Evolutionary conservation across 2,888 invertebrate genomes (phyloP).

Genomic region (Sphinx pinastri): DNA sequence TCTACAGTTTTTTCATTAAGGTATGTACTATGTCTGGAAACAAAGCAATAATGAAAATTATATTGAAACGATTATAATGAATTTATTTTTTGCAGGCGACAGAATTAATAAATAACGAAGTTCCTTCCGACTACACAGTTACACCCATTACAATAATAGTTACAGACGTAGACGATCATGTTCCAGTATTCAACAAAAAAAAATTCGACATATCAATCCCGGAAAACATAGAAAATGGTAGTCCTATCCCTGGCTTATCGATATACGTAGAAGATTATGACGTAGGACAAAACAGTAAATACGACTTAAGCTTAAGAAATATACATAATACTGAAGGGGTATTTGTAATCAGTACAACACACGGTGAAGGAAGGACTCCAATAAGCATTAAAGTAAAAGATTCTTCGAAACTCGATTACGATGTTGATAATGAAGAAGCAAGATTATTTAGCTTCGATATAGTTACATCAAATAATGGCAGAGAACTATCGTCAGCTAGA

Average conservation of each 20-base stretch:
- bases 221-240: slow-evolving; percentile 89
- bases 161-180: slow-evolving; percentile 90
- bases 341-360: slow-evolving; percentile 86
- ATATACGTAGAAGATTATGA: slow-evolving; percentile 90
- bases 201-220: slow-evolving; percentile 88
- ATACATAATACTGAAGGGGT: slow-evolving; percentile 83
- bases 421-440: slow-evolving; percentile 84
- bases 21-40: slow-evolving; percentile 47
- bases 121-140: slow-evolving; percentile 87
- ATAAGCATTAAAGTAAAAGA: slow-evolving; percentile 89
- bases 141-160: slow-evolving; percentile 90
- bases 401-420: slow-evolving; percentile 87
- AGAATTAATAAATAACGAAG: slow-evolving; percentile 88
- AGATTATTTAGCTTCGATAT: slow-evolving; percentile 88
- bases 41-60: background rate
- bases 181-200: slow-evolving; percentile 87
- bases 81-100: slow-evolving; percentile 81
- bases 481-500: slow-evolving; percentile 84
- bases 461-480: slow-evolving; percentile 82
- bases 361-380: slow-evolving; percentile 89
- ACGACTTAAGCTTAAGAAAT: slow-evolving; percentile 85
- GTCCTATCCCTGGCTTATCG: slow-evolving; percentile 88
- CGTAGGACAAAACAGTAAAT: slow-evolving; percentile 89
- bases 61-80: slow-evolving; percentile 4
- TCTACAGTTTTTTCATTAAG: slow-evolving; percentile 88